Evolutionary conservation across 2,113 vertebrate species (phyloP), one percentile per base, ranked within the genome.

Genomic region (Amphiprion percula): DNA sequence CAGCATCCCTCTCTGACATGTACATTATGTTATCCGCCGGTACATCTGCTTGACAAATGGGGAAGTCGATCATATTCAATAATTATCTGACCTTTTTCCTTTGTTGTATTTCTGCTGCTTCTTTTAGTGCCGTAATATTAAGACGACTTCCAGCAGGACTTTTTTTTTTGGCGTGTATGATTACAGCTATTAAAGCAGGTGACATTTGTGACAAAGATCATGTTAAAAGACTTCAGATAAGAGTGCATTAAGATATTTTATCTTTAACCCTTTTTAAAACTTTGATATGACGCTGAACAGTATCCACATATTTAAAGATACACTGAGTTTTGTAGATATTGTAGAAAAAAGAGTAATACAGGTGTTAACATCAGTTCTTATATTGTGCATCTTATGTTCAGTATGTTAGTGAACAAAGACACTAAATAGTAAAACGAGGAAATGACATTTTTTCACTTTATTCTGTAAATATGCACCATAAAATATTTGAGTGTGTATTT

Each of bases 21-120:
- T 84, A 87, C 87, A 92, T 90, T 90, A 91, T 83, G 90, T 92
- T 90, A 86, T 86, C 87, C 60, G 21, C 72, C 75, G 56, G 63
- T 74, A 84, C 83, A 88, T 85, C 78, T 60, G 85, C 82, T 58
- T 89, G 88, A 93, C 82, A 90, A 87, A 92, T 87, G 88, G 80
- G 71, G 68, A 82, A 86, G 89, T 92, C 85, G 67, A 92, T 93
- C 86, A 91, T 88, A 81, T 91, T 87, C 86, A 87, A 88, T 90
- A 91, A 92, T 93, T 83, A 88, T 91, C 71, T 88, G 91, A 90
- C 89, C 90, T 91, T 90, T 86, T 84, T 69, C 44, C 62, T 69
- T 49, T 74, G 74, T 79, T 79, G 76, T 87, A 74, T 82, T 82
- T 81, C 86, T 84, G 67, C 61, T 70, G 80, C 77, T 68, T 80